phyloP scores from a whole-genome alignment of 2,113 vertebrate species.

The Paradoxurus hermaphroditus region DNA sequence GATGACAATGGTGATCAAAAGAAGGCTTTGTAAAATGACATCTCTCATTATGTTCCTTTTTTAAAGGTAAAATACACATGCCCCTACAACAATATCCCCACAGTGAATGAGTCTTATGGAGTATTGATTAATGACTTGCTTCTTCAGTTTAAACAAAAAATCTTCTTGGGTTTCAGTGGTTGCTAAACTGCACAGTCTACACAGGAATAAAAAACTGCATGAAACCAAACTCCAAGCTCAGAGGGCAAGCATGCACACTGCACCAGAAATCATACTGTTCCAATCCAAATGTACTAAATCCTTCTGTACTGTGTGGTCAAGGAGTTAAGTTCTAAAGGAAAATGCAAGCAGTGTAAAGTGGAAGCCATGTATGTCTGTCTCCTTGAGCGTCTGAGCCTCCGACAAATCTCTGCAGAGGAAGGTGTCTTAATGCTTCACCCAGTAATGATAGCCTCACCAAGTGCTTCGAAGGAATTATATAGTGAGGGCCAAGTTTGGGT shows the following conservation, averaged over 20 bases:
- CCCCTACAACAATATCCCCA: not conserved
- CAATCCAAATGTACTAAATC: slow-evolving; percentile 40
- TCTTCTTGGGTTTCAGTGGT: slow-evolving; percentile 58
- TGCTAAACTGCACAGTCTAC: not conserved
- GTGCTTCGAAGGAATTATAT: slow-evolving; percentile 47
- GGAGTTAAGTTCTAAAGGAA: slow-evolving; percentile 59
- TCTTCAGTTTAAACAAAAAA: not conserved
- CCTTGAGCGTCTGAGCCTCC: not conserved
- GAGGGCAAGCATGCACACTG: not conserved
- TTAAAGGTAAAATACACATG: not conserved
- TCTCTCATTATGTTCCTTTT: not conserved
- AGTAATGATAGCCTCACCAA: not conserved
- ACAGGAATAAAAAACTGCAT: slow-evolving; percentile 32
- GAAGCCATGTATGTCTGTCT: not conserved
- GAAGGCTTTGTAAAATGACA: slow-evolving; percentile 14
- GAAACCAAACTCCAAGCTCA: not conserved
- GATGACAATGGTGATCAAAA: not conserved
- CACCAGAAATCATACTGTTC: not conserved
- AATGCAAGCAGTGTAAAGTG: not conserved
- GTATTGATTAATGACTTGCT: slow-evolving; percentile 28
- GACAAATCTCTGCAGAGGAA: not conserved
- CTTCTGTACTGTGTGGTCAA: slow-evolving; percentile 40
- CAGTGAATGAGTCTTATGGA: slow-evolving; percentile 16
- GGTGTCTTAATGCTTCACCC: not conserved
- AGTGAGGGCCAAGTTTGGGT: slow-evolving; percentile 36